Percentiles rank a stretch among this genome's conserved stretches.
Conservation (phyloP, 2,888 invertebrate species). For the Eristalis intricaria region DNA sequence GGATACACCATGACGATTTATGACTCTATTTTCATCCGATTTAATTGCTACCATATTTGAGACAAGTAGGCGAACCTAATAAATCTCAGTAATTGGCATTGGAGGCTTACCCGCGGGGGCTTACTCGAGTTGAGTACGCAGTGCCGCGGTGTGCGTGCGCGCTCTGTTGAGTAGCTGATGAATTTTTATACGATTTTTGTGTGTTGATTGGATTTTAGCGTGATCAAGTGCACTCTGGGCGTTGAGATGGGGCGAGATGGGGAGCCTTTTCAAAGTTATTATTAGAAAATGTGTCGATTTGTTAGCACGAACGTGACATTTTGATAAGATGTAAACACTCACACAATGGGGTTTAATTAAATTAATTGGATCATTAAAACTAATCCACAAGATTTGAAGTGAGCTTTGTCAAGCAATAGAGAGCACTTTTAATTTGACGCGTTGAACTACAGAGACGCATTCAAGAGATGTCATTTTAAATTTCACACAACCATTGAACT, state of each 20-base stretch:
- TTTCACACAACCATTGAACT: too few species aligned
- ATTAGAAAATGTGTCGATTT: neutral
- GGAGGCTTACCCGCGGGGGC: slow-evolving; percentile 40
- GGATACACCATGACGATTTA: slow-evolving; percentile 35
- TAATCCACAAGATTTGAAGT: too few species aligned
- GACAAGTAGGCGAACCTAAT: slow-evolving; percentile 64
- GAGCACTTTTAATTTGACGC: too few species aligned
- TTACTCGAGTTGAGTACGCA: slow-evolving; percentile 9
- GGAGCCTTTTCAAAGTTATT: neutral
- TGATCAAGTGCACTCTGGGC: slow-evolving; percentile 25
- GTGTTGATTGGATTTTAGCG: slow-evolving; percentile 46
- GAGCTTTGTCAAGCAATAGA: too few species aligned
- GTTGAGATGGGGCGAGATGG: neutral
- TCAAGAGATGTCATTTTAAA: too few species aligned
- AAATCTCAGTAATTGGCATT: slow-evolving; percentile 66
- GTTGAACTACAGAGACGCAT: too few species aligned
- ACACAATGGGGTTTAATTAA: too few species aligned
- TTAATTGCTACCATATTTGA: slow-evolving; percentile 65
- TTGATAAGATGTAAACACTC: too few species aligned
- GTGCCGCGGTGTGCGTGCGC: neutral
- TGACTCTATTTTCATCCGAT: slow-evolving; percentile 64
- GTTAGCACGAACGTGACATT: too few species aligned
- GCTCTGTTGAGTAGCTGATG: slow-evolving; percentile 44
- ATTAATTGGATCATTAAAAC: too few species aligned
- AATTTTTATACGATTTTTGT: slow-evolving; percentile 45